Conservation (phyloP, 2,113 vertebrate species). For the Ondatra zibethicus region DNA sequence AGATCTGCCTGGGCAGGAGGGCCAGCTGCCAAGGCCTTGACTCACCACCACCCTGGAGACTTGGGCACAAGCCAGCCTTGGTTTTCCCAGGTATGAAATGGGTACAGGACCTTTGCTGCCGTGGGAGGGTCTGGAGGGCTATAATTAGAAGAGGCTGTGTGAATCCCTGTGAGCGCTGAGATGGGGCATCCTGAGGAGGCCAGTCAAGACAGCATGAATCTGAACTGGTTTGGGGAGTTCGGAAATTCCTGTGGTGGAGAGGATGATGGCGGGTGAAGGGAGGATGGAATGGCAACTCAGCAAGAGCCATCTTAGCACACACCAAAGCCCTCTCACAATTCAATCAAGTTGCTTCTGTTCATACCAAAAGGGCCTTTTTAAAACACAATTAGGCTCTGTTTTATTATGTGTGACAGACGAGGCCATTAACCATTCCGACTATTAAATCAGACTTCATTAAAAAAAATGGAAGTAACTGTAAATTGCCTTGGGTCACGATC, state of each 20-base stretch:
- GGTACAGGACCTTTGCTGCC: slow-evolving; percentile 25
- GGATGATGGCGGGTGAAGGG: neutral
- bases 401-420: slow-evolving; percentile 78
- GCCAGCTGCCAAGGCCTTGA: slow-evolving; percentile 27
- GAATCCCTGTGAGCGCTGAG: neutral
- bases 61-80: slow-evolving; percentile 50
- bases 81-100: slow-evolving; percentile 77
- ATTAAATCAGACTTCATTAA: slow-evolving; percentile 83
- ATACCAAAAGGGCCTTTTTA: slow-evolving; percentile 71
- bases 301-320: slow-evolving; percentile 57
- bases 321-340: slow-evolving; percentile 60
- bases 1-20: neutral
- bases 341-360: slow-evolving; percentile 80
- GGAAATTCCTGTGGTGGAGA: slow-evolving; percentile 10
- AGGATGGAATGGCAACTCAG: neutral
- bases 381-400: slow-evolving; percentile 81
- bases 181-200: neutral
- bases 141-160: slow-evolving; percentile 55
- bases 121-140: slow-evolving; percentile 54
- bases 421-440: slow-evolving; percentile 79
- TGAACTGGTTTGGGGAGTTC: neutral
- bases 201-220: neutral
- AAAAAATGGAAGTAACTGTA: slow-evolving; percentile 82
- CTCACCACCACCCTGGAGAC: slow-evolving; percentile 49
- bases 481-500: slow-evolving; percentile 83